Evolutionary conservation across 2,888 invertebrate genomes (phyloP), one percentile per base, ranked within the genome.

Genomic region (Drosophila mayaguana): DNA sequence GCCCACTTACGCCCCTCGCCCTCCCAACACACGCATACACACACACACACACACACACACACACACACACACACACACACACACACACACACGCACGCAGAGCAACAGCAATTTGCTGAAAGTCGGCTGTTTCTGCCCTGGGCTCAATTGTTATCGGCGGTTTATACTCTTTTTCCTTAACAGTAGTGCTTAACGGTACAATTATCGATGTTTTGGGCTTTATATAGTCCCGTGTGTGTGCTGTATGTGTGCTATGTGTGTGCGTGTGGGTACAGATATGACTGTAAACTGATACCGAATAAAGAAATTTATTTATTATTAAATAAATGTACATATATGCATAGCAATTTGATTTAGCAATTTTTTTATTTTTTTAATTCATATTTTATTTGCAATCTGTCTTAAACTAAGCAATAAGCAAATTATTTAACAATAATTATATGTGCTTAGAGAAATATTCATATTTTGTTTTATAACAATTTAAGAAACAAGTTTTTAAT

Each of bases 111-210:
- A 28, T 55, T 77, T 61, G 50, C 63, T n/a, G 22, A 77, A 66
- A 66, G 38, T 53, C 62, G 65, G 64, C 67, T 80, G 71, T 61
- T 80, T 45, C 73, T 73, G 73, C 38, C 65, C 73, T 64, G 72
- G 72, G 66, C 81, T 86, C 81, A 88, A 81, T 83, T 88, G 87
- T 88, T 86, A 88, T 83, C 87, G 75, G 66, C 38, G 57, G 61
- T 66, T 88, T 80, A 69, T 79, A 50, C 61, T 63, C 57, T 72
- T 71, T 68, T 74, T 74, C 63, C 67, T 75, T 85, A 80, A 72
- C 69, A 74, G 60, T 63, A 70, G 51, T 65, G 68, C 62, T 72
- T 85, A 85, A 89, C 83, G 80, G 83, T 78, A 78, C 65, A 73
- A 68, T 77, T 76, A 72, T 80, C 65, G 68, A 32, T 71, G 40